Conservation (phyloP, 2,888 invertebrate species). For the Diaprepes abbreviatus region DNA sequence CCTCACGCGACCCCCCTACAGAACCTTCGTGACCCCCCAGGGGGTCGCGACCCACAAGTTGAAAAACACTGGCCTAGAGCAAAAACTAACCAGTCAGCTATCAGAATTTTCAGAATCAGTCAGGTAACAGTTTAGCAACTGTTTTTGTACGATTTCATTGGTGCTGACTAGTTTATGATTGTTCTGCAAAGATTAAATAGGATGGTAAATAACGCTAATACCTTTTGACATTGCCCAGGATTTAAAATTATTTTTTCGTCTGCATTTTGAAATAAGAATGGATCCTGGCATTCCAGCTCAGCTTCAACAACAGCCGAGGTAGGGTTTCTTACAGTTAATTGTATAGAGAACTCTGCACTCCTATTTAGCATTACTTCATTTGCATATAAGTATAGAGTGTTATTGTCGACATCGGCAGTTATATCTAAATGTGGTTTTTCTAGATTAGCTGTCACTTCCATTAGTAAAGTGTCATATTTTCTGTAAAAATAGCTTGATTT, state of each 20-base stretch:
- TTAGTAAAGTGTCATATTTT: constrained; percentile 46
- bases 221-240: constrained; percentile 40
- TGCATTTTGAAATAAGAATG: constrained; percentile 10
- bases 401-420: constrained; percentile 48
- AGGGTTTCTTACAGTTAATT: constrained; percentile 52
- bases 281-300: constrained; percentile 4
- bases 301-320: constrained; percentile 49
- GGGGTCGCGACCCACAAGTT: no score
- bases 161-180: no score
- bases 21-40: no score
- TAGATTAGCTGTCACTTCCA: constrained; percentile 51
- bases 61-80: no score
- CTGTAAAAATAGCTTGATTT: constrained; percentile 57
- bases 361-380: constrained; percentile 54
- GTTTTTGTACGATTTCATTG: no score
- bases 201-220: no score
- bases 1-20: no score
- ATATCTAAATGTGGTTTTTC: constrained; percentile 52
- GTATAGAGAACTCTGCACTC: constrained; percentile 35
- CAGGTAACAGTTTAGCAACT: no score
- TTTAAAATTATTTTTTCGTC: constrained; percentile 20
- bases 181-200: no score
- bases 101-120: no score
- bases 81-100: no score
- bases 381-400: constrained; percentile 51